These are phyloP conservation scores for Oceanites oceanicus DNA, from an alignment of 2,113 vertebrate species.

Conservation along the genomic window DNA sequence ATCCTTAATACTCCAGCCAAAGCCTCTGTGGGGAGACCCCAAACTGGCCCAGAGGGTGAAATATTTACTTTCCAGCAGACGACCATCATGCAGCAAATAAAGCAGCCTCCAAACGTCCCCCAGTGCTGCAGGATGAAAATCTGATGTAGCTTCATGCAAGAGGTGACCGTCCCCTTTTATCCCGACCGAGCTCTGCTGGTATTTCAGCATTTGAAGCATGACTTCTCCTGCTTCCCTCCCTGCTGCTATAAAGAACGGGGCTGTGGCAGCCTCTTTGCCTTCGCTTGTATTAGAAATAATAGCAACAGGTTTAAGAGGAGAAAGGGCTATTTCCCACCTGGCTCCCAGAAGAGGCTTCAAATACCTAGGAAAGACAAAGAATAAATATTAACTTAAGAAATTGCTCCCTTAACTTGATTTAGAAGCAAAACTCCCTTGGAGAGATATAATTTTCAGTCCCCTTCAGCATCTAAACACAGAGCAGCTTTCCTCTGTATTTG, in stretches of 20 bases:
- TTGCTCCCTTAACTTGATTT: background rate
- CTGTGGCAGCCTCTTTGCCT: background rate
- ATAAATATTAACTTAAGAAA: constrained; percentile 14
- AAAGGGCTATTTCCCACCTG: background rate
- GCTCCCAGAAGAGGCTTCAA: background rate
- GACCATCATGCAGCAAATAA: background rate
- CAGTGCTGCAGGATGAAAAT: background rate
- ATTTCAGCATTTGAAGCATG: background rate
- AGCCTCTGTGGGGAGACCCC: background rate
- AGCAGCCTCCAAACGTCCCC: background rate
- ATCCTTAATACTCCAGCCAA: background rate
- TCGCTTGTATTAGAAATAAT: background rate
- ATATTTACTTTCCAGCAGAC: background rate
- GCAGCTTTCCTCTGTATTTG: background rate
- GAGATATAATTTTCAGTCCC: background rate
- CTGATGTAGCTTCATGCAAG: background rate
- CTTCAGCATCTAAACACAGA: background rate
- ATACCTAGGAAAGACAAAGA: background rate
- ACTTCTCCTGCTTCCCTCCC: background rate
- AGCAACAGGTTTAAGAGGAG: background rate
- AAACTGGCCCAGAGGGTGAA: background rate
- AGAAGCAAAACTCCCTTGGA: background rate
- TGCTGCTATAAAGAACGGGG: background rate
- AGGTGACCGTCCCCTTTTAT: background rate
- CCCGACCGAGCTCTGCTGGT: accelerated